These are phyloP conservation scores for Zaprionus vittiger DNA, from an alignment of 1,140 invertebrate species.

Conservation along the genomic window DNA sequence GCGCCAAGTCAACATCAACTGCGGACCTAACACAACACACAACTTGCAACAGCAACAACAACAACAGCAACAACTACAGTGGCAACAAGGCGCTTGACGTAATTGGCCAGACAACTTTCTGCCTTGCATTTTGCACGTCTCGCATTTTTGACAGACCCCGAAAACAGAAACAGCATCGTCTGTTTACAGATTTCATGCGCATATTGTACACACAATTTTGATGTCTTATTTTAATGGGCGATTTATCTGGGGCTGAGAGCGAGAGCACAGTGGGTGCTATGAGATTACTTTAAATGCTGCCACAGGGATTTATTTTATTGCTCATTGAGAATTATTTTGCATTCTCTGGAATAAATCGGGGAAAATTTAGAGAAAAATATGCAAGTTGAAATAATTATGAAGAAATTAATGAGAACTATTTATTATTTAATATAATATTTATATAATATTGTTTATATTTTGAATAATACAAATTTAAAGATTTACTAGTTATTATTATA, in stretches of 20 bases:
- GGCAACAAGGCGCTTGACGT: slow-evolving; percentile 75
- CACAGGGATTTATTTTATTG: not conserved
- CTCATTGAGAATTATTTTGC: not conserved
- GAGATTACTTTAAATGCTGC: slow-evolving; percentile 2
- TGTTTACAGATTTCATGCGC: slow-evolving; percentile 2
- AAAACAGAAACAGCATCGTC: not conserved
- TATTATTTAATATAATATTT: no score
- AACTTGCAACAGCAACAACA: slow-evolving; percentile 4
- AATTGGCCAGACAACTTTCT: slow-evolving; percentile 67
- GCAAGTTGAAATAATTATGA: not conserved
- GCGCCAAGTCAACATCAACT: slow-evolving; percentile 46
- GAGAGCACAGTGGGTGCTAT: not conserved
- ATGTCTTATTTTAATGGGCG: slow-evolving; percentile 10
- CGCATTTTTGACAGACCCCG: slow-evolving; percentile 38
- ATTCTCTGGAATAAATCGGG: not conserved
- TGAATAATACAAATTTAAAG: no score
- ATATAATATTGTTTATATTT: no score
- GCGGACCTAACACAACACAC: slow-evolving; percentile 36
- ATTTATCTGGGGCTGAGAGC: not conserved
- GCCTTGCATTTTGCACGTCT: slow-evolving; percentile 34
- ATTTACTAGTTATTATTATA: no score
- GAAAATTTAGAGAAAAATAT: not conserved
- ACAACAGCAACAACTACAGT: slow-evolving; percentile 8
- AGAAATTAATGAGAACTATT: no score
- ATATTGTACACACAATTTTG: slow-evolving; percentile 7